phyloP scores from a whole-genome alignment of 1,140 invertebrate genomes.

The Leptoteleia sp. region DNA sequence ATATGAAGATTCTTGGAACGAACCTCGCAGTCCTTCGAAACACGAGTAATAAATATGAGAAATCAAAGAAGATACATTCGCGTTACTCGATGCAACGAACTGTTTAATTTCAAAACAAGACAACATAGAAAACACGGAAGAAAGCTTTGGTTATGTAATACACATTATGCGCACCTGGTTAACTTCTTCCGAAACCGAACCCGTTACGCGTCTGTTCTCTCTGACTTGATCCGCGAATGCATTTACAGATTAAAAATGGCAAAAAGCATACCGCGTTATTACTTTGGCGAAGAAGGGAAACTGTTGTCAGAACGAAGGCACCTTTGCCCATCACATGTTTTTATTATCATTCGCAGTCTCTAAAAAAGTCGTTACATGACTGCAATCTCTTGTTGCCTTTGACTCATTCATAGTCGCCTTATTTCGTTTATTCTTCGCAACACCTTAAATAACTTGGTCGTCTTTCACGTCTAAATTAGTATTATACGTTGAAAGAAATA shows the following conservation, averaged over 20 bases:
- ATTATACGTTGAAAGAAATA: no score
- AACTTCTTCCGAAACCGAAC: constrained; percentile 43
- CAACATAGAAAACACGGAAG: constrained; percentile 19
- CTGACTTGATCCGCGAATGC: constrained; percentile 61
- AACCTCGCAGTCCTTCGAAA: no score
- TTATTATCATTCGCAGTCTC: constrained; percentile 34
- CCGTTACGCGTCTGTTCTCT: constrained; percentile 31
- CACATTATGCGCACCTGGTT: constrained; percentile 26
- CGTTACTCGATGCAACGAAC: not conserved
- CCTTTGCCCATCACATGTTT: constrained; percentile 40
- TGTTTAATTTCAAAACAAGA: not conserved
- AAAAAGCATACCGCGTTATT: constrained; percentile 71
- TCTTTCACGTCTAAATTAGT: not conserved
- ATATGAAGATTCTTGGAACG: no score
- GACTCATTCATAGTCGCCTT: constrained; percentile 20
- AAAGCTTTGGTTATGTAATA: constrained; percentile 24
- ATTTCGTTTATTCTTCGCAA: not conserved
- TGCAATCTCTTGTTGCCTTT: constrained; percentile 29
- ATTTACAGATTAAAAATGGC: constrained; percentile 76
- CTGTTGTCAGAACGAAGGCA: constrained; percentile 29
- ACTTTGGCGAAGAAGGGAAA: constrained; percentile 40
- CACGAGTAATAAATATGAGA: no score
- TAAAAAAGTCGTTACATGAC: constrained; percentile 13
- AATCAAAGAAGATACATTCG: no score
- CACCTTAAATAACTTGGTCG: not conserved